These are phyloP conservation scores for Xenopus borealis DNA, from an alignment of 2,113 vertebrate genomes.

Conservation along the genomic window DNA sequence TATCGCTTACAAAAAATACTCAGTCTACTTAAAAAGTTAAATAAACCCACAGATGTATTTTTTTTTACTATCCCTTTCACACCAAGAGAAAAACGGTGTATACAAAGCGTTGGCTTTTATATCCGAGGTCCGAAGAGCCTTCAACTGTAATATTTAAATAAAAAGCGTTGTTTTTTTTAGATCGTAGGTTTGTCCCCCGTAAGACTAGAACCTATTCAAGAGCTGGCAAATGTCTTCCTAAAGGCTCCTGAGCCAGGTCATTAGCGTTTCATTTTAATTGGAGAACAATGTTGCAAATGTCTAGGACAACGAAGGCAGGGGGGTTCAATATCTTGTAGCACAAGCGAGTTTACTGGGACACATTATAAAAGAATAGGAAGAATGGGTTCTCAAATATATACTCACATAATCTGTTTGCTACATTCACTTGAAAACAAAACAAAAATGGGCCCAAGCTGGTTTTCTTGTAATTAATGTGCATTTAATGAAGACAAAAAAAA, in stretches of 20 bases:
- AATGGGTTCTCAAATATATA: conserved; percentile 22
- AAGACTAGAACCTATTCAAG: conserved; percentile 17
- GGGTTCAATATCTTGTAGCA: conserved; percentile 6
- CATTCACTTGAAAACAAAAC: conserved; percentile 27
- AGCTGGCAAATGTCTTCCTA: conserved; percentile 10
- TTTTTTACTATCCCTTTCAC: too few species aligned
- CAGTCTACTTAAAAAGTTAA: too few species aligned
- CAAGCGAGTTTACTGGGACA: background rate
- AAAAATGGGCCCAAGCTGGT: conserved; percentile 21
- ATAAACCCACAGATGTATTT: too few species aligned
- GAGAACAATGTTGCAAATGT: conserved; percentile 24
- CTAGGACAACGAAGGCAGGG: background rate
- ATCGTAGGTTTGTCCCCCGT: conserved; percentile 1
- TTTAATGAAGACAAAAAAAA: conserved; percentile 48
- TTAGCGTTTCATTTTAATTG: conserved; percentile 39
- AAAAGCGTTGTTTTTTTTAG: background rate
- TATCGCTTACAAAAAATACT: too few species aligned
- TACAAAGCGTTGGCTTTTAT: too few species aligned
- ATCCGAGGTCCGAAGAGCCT: background rate
- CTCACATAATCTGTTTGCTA: conserved; percentile 2
- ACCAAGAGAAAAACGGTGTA: too few species aligned
- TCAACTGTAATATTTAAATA: background rate
- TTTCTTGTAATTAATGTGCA: conserved; percentile 52
- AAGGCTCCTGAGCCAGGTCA: conserved; percentile 30
- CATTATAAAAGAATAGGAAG: conserved; percentile 16